Conservation (phyloP, 2,113 vertebrate genomes). For the Anguilla rostrata region DNA sequence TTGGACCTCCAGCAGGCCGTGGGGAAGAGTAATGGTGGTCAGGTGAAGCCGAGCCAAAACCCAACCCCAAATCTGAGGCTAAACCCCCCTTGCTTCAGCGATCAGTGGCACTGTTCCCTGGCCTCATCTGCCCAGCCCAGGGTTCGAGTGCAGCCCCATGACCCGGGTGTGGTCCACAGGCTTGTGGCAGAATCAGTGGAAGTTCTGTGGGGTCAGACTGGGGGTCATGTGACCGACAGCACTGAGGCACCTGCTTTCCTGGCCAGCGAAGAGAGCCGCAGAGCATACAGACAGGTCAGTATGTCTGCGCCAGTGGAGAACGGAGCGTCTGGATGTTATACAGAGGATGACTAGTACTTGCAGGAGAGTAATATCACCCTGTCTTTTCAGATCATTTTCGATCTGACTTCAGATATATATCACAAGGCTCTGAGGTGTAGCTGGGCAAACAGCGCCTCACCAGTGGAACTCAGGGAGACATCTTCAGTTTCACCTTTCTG, state of each 20-base stretch:
- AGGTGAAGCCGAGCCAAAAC: constrained; percentile 9
- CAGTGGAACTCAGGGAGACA: constrained; percentile 34
- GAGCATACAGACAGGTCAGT: constrained; percentile 62
- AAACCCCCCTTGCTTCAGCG: constrained; percentile 42
- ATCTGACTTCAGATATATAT: constrained; percentile 59
- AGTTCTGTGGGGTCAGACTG: constrained; percentile 55
- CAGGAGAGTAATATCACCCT: not conserved
- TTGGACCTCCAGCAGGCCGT: constrained; percentile 30
- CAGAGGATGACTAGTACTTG: not conserved
- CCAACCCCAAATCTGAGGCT: not conserved
- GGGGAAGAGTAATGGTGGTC: constrained; percentile 38
- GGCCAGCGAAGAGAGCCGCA: constrained; percentile 55
- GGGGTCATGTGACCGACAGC: not conserved
- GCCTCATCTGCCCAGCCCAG: constrained; percentile 47
- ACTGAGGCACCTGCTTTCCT: constrained; percentile 42
- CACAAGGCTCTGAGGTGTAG: constrained; percentile 37
- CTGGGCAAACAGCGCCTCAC: constrained; percentile 22
- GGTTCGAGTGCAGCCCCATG: constrained; percentile 55
- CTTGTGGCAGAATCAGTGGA: constrained; percentile 54
- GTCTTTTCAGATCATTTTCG: constrained; percentile 58
- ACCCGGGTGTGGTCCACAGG: constrained; percentile 45
- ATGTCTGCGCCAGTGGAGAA: not conserved
- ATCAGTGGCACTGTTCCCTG: constrained; percentile 61
- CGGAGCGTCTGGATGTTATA: no score
- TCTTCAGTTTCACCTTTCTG: constrained; percentile 25